phyloP scores from a whole-genome alignment of 2,888 invertebrate genomes.

The Idaea dimidiata region DNA sequence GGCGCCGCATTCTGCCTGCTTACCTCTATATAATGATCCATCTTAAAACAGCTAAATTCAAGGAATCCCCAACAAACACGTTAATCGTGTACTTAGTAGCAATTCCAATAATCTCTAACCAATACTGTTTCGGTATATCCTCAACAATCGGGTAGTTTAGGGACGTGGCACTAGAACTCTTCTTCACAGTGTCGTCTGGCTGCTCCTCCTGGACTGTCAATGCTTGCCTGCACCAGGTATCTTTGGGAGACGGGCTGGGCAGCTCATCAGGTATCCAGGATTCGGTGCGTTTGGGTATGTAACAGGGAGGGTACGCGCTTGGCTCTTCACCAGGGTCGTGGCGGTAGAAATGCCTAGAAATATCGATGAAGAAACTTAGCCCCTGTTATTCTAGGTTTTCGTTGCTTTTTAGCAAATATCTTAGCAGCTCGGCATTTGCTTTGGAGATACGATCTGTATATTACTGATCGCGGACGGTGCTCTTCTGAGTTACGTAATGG shows the following conservation, averaged over 20 bases:
- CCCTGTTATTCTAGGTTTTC: neutral
- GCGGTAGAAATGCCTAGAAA: conserved; percentile 61
- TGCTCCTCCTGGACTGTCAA: conserved; percentile 48
- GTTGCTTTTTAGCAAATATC: too few relatives aligned
- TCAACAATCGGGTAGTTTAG: conserved; percentile 53
- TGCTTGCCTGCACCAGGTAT: conserved; percentile 58
- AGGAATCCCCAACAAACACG: too few relatives aligned
- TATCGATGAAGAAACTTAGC: neutral
- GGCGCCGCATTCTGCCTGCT: too few relatives aligned
- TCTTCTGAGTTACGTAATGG: too few relatives aligned
- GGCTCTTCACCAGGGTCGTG: conserved; percentile 74
- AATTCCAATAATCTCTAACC: conserved; percentile 36
- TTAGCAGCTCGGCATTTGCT: too few relatives aligned
- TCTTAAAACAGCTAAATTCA: too few relatives aligned
- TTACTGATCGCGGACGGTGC: too few relatives aligned
- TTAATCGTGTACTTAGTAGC: too few relatives aligned
- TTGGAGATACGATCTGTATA: too few relatives aligned
- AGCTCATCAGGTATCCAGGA: conserved; percentile 66
- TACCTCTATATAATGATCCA: too few relatives aligned
- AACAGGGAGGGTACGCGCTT: conserved; percentile 58
- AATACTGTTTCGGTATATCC: conserved; percentile 58
- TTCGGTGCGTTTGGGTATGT: conserved; percentile 59
- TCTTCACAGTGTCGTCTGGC: conserved; percentile 38
- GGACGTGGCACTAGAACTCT: conserved; percentile 47
- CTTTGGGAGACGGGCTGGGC: conserved; percentile 62